phyloP scores from a whole-genome alignment of 2,888 invertebrate species.

The Zootermopsis nevadensis region DNA sequence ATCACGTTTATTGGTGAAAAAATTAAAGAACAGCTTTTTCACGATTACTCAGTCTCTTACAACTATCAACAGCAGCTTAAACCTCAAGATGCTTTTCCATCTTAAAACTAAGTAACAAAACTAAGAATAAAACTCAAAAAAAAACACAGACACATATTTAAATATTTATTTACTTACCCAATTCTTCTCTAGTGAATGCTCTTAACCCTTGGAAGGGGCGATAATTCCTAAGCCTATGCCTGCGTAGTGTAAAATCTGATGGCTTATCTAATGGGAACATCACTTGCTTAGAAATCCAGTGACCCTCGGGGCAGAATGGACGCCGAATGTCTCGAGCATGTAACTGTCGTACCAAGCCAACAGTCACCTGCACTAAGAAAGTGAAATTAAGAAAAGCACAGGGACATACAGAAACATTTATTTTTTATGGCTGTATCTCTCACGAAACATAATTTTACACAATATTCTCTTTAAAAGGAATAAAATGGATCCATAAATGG shows the following conservation, averaged over 20 bases:
- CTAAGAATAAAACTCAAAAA: no score
- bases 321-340: constrained; percentile 89
- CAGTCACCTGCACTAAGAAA: constrained; percentile 67
- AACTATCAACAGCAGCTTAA: no score
- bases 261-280: constrained; percentile 67
- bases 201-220: constrained; percentile 68
- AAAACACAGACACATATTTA: no score
- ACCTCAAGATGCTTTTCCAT: no score
- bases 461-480: no score
- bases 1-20: no score
- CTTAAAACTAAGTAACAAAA: no score
- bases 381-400: background rate
- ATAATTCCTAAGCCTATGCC: constrained; percentile 61
- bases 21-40: no score
- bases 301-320: constrained; percentile 77
- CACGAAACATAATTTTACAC: no score
- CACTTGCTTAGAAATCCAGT: constrained; percentile 72
- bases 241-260: constrained; percentile 67
- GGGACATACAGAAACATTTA: background rate
- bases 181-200: constrained; percentile 69
- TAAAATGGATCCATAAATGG: no score
- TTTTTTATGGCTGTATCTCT: background rate
- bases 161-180: constrained; percentile 57
- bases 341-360: constrained; percentile 81
- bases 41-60: no score